Base-by-base conservation (phyloP, 2,797 vertebrate genomes). In the Protonibea diacanthus region DNA sequence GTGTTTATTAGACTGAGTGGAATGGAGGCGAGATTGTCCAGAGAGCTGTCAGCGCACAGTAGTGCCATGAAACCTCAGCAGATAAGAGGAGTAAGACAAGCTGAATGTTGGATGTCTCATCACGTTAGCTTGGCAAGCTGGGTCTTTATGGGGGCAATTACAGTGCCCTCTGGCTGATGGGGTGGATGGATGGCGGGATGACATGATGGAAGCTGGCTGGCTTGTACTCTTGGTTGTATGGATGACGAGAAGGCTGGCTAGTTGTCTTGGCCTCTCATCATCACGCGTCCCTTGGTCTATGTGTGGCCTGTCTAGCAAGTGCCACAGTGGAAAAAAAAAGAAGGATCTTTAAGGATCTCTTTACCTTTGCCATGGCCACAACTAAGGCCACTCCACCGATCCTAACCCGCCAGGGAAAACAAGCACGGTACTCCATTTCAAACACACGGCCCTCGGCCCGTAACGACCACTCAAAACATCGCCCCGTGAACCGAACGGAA, bases 381-480 rank as follows among this genome's bases (percentile, higher is more conserved):
- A 68, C 74, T 73, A 8, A 79, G 74, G 59, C 72, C 59, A 49
- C 74, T 82, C 47, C 52, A 18, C 52, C 27, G 44, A 27, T 75
- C 56, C 21, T 29, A 58, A 74, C 49, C 68, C 40, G 63, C 87
- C 82, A 88, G 88, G 57, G 66, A 89, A 92, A 93, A 91, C 89
- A 93, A 89, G 82, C 87, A 72, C 4, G 3, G 51, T 5, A 74
- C 81, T 89, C 74, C 63, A 74, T 86, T 90, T 89, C 76, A 91
- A 87, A 86, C 77, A 81, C 74, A 5, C 52, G 3, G 65, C 60
- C 71, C 52, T 72, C 64, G 13, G 64, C 59, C 80, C 62, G 53
- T 78, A 87, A 88, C 84, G 5, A 79, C 79, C 80, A 65, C 87
- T 91, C 86, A 81, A 88, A 92, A 90, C 89, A 90, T 72, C 25